Evolutionary conservation across 2,797 vertebrate species (phyloP).

Genomic region (Muraenolepis orangiensis): DNA sequence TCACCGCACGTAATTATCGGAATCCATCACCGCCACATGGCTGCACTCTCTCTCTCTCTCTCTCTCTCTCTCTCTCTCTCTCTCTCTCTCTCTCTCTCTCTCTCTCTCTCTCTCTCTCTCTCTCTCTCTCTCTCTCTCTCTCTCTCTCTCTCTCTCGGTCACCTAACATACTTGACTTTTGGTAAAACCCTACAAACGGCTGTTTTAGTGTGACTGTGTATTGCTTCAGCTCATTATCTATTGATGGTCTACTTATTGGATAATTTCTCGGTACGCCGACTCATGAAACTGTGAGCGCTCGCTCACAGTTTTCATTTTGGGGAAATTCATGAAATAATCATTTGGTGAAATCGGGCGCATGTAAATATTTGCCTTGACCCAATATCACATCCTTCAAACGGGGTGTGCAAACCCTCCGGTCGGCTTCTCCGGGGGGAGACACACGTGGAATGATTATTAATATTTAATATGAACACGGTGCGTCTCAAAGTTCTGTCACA

Average conservation of each 20-base stretch:
- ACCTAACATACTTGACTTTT: not conserved
- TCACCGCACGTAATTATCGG: constrained; percentile 58
- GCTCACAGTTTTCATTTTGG: not conserved
- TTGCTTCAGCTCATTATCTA: not conserved
- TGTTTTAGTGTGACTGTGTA: too few relatives aligned
- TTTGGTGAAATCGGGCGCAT: not conserved
- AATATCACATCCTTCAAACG: not conserved
- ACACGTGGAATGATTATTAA: not conserved
- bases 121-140: not conserved
- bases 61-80: not conserved
- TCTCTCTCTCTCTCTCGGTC: constrained; percentile 5
- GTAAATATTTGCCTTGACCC: not conserved
- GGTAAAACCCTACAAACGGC: too few relatives aligned
- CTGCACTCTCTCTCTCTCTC: constrained; percentile 14
- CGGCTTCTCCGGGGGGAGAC: too few relatives aligned
- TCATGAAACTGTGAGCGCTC: not conserved
- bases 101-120: constrained; percentile 12
- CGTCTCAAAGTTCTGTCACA: not conserved
- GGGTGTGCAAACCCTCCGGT: not conserved
- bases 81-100: constrained; percentile 4
- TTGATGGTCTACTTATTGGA: not conserved
- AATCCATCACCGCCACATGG: constrained; percentile 45
- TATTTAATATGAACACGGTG: too few relatives aligned
- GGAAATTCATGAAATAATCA: too few relatives aligned
- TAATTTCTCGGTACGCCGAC: not conserved